Evolutionary conservation across 2,888 invertebrate species (phyloP).

Genomic region (Bombylius major): DNA sequence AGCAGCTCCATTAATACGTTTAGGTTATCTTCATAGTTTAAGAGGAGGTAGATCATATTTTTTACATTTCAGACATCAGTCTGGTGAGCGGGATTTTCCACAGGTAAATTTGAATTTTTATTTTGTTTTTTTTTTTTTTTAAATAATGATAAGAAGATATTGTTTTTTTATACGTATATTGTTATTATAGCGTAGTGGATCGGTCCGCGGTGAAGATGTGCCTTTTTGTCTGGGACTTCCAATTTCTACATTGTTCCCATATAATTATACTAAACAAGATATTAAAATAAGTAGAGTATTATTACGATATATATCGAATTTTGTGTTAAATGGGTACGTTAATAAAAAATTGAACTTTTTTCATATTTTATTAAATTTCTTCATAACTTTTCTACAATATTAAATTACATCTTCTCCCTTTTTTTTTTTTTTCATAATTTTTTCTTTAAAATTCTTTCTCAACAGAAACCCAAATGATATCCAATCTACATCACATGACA

Average conservation of each 20-base stretch:
- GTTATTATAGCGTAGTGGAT: conserved; percentile 53
- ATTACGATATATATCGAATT: conserved; percentile 77
- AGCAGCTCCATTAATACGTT: conserved; percentile 67
- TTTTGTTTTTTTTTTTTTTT: too few relatives aligned
- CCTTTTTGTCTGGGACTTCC: conserved; percentile 77
- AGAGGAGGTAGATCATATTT: conserved; percentile 73
- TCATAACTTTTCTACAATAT: too few relatives aligned
- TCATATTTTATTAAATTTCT: too few relatives aligned
- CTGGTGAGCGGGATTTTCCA: conserved; percentile 65
- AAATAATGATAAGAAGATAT: too few relatives aligned
- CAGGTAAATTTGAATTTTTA: conserved; percentile 41
- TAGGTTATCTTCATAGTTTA: conserved; percentile 68
- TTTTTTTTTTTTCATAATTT: not conserved
- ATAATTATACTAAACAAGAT: conserved; percentile 69
- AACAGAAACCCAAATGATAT: conserved; percentile 18
- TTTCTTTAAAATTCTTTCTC: too few relatives aligned
- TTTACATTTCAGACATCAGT: conserved; percentile 78
- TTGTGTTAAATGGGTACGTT: conserved; percentile 71
- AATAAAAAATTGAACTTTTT: not conserved
- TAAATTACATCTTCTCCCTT: too few relatives aligned
- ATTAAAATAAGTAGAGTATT: conserved; percentile 64
- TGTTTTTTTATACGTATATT: too few relatives aligned
- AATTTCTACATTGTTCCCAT: conserved; percentile 50
- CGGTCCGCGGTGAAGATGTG: conserved; percentile 76
- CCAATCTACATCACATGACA: conserved; percentile 23